Evolutionary conservation across 1,140 invertebrate genomes (phyloP), one percentile per base, ranked within the genome.

Genomic region (Copidosoma floridanum): DNA sequence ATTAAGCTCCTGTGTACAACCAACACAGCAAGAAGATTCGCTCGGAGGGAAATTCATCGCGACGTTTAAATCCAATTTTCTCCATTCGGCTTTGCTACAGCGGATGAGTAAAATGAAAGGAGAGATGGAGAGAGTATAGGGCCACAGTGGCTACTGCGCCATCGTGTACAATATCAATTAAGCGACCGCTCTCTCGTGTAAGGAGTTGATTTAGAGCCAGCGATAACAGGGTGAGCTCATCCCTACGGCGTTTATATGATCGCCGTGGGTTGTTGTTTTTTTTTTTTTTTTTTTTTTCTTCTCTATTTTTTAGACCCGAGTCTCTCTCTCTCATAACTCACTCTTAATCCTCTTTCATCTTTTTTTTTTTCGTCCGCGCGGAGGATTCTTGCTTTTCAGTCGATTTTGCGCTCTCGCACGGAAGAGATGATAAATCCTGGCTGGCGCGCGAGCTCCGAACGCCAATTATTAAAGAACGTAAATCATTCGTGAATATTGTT

Each of bases 261-360:
- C 46, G n/a, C n/a, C n/a, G n/a, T n/a, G n/a, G n/a, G n/a, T n/a
- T n/a, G 41, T 41, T 51, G 37, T 51, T 57, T 57, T 50, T 57
- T n/a, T n/a, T n/a, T n/a, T n/a, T n/a, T n/a, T n/a, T n/a, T n/a
- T n/a, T n/a, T n/a, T n/a, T n/a, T n/a, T n/a, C n/a, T n/a, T n/a
- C n/a, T n/a, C n/a, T n/a, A n/a, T n/a, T n/a, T n/a, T n/a, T n/a
- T n/a, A n/a, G 0, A 8, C 29, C 29, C 29, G 12, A 6, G 6
- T 32, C 29, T 32, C 6, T 12, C 29, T 32, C 29, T 7, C 37
- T 24, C 56, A 32, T 57, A 57, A 50, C 46, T 50, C 56, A 50
- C 37, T 14, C 43, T 57, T 57, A 57, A 57, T 57, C 54, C 27
- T 50, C 14, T 2, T 3, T 29, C 38, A n/a, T 41, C 18, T 54